Percentiles rank a stretch among this genome's conserved stretches.
phyloP scores from a whole-genome alignment of 2,888 invertebrate genomes.

The Bombylius discolor region DNA sequence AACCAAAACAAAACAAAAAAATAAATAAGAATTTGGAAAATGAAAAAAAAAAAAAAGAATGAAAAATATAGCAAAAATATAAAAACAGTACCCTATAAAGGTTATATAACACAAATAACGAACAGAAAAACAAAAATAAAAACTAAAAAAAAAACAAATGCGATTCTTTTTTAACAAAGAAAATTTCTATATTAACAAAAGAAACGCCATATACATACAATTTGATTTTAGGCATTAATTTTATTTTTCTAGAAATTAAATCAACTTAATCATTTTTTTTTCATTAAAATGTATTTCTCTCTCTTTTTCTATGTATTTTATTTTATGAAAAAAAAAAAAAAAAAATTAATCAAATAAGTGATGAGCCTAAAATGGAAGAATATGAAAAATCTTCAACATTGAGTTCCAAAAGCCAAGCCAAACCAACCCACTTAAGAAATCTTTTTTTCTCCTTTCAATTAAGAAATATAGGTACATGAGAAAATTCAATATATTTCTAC shows the following conservation, averaged over 20 bases:
- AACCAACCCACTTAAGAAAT: too few relatives aligned
- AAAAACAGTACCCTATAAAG: not conserved
- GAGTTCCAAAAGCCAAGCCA: too few relatives aligned
- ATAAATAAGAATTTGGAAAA: not conserved
- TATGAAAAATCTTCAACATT: too few relatives aligned
- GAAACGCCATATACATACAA: not conserved
- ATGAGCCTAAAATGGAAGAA: too few relatives aligned
- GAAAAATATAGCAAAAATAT: too few relatives aligned
- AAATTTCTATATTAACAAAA: not conserved
- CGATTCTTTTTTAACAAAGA: not conserved
- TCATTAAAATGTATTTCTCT: not conserved
- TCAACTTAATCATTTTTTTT: not conserved
- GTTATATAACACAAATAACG: not conserved
- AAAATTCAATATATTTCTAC: too few relatives aligned
- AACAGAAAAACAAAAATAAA: not conserved
- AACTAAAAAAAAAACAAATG: not conserved
- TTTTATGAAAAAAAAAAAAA: not conserved
- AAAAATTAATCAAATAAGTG: too few relatives aligned
- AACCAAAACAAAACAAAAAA: not conserved
- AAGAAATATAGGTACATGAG: too few relatives aligned
- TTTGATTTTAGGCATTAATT: not conserved
- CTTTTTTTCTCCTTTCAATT: too few relatives aligned
- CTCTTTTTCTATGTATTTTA: not conserved
- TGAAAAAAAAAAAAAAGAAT: too few relatives aligned
- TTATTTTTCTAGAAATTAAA: not conserved